A percentile compares a stretch with the other conserved stretches of the same genome.
Conservation (phyloP, 23 tunicate species). For the Corella eumyota region DNA sequence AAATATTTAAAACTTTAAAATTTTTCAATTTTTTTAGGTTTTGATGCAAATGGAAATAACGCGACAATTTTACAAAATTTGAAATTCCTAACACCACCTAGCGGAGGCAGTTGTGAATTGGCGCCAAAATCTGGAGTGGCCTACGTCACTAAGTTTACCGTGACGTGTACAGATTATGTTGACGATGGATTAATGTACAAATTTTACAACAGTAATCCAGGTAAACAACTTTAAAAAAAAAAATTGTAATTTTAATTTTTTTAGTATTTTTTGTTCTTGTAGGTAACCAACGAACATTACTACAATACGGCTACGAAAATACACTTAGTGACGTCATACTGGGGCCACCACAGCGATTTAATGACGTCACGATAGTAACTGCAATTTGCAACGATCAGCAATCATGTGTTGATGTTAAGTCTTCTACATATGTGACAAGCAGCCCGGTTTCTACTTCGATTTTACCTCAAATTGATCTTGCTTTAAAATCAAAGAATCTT, state of each 20-base stretch:
- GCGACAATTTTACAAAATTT: background rate
- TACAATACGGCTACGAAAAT: slow-evolving; percentile 2
- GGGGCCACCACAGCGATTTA: background rate
- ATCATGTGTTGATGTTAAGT: slow-evolving; percentile 3
- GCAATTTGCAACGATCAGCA: slow-evolving; percentile 2
- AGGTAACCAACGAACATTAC: background rate
- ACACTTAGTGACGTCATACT: background rate
- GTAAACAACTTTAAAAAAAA: background rate
- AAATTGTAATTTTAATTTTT: background rate
- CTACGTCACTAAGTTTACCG: slow-evolving; percentile 4
- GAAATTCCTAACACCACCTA: slow-evolving; percentile 2
- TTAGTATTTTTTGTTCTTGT: background rate
- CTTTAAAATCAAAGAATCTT: background rate
- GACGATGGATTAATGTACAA: slow-evolving; percentile 1
- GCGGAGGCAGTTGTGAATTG: background rate
- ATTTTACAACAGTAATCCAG: background rate
- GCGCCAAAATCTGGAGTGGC: background rate
- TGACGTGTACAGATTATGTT: background rate
- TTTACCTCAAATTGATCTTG: background rate
- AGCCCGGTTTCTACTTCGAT: background rate
- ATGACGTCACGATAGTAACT: background rate
- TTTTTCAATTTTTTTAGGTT: slow-evolving; percentile 1
- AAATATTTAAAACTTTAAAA: no score
- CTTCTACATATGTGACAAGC: no score
- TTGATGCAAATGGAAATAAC: background rate